Evolutionary conservation across 1,140 invertebrate species (phyloP).

Genomic region (Lasioglossum albipes): DNA sequence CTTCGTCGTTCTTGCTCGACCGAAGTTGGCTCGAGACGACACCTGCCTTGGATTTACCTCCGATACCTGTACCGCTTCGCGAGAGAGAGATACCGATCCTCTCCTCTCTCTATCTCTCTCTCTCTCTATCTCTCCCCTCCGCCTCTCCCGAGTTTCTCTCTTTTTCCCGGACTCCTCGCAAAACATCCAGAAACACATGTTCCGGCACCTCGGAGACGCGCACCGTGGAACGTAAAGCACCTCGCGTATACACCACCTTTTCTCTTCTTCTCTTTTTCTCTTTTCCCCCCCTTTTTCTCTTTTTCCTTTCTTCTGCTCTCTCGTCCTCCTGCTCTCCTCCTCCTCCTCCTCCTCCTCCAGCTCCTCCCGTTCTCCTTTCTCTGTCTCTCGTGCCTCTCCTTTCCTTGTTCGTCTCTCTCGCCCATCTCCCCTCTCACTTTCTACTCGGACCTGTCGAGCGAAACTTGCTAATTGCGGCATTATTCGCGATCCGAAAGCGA

Average conservation of each 20-base stretch:
- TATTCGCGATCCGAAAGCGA: conserved; percentile 42
- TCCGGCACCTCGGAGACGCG: conserved; percentile 60
- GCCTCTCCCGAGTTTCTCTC: conserved; percentile 16
- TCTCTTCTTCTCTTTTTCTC: not conserved
- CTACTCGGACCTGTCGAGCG: not conserved
- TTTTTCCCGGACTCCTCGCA: conserved; percentile 40
- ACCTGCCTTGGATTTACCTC: conserved; percentile 43
- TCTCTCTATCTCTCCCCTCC: not conserved
- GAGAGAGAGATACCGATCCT: conserved; percentile 9
- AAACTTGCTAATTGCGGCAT: conserved; percentile 26
- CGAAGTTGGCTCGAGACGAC: conserved; percentile 39
- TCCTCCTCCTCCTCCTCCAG: too few relatives aligned
- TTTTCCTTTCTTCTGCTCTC: not conserved
- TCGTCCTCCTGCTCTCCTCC: too few relatives aligned
- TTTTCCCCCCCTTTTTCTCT: not conserved
- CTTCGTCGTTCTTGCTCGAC: conserved; percentile 44
- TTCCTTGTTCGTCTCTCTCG: not conserved
- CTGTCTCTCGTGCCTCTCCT: too few relatives aligned
- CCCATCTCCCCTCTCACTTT: not conserved
- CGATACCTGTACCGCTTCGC: conserved; percentile 4
- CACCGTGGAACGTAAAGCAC: conserved; percentile 51
- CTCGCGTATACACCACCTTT: conserved; percentile 8
- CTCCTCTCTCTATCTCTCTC: not conserved
- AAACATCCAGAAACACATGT: conserved; percentile 67
- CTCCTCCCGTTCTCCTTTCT: too few relatives aligned